A percentile compares a stretch with the other conserved stretches of the same genome.
Conservation (phyloP, 2,888 invertebrate genomes). For the Tetragonisca angustula region DNA sequence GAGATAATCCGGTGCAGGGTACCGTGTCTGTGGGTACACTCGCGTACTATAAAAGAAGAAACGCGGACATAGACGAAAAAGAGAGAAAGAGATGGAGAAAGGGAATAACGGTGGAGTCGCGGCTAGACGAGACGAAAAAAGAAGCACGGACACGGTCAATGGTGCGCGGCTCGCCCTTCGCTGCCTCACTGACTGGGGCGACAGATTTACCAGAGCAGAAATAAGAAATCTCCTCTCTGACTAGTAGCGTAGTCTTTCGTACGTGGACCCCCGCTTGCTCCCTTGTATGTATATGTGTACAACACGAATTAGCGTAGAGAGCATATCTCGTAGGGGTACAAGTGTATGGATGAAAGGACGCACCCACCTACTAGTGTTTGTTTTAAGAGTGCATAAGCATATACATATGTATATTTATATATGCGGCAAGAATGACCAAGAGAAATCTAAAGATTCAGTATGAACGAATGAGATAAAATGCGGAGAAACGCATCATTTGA, state of each 20-base stretch:
- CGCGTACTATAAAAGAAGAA: slow-evolving; percentile 10
- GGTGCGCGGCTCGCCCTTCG: slow-evolving; percentile 80
- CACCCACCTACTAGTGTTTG: slow-evolving; percentile 27
- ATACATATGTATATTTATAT: neutral
- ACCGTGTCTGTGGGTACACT: slow-evolving; percentile 20
- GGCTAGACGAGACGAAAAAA: slow-evolving; percentile 67
- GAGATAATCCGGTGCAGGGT: slow-evolving; percentile 15
- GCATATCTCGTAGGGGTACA: slow-evolving; percentile 1
- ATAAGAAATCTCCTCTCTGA: slow-evolving; percentile 81
- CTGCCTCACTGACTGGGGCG: slow-evolving; percentile 83
- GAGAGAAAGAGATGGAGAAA: slow-evolving; percentile 16
- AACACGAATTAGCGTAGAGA: slow-evolving; percentile 16
- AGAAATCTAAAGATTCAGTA: neutral
- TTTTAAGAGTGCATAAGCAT: neutral
- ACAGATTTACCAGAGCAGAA: slow-evolving; percentile 84
- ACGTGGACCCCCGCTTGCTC: slow-evolving; percentile 33
- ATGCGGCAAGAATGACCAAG: neutral
- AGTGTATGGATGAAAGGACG: slow-evolving; percentile 25
- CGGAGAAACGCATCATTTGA: neutral
- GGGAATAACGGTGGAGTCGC: slow-evolving; percentile 6
- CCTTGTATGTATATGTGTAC: slow-evolving; percentile 2
- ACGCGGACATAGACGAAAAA: neutral
- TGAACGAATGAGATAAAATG: neutral
- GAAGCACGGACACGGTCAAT: slow-evolving; percentile 79
- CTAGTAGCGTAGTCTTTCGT: slow-evolving; percentile 57